Base-by-base conservation (phyloP, 2,797 vertebrate genomes). In the Danio albolineatus region DNA sequence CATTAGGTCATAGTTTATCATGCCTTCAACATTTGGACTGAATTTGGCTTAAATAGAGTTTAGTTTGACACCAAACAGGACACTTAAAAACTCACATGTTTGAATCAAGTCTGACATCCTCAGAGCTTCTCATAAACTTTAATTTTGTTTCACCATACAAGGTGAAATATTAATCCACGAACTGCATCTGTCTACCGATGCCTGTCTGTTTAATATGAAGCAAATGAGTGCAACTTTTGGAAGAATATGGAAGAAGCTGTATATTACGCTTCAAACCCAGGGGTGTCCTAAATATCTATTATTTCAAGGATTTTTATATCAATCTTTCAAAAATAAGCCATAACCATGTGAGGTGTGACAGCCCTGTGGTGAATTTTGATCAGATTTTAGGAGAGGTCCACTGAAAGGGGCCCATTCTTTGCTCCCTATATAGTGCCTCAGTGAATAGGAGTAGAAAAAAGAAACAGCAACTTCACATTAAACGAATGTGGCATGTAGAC, bases 401-500 rank as follows among this genome's bases (percentile, higher is more conserved):
- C 19, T 64, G 13, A 51, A 57, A 60, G 41, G 19, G 72, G 53
- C 44, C 61, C 79, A 61, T 54, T 76, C 19, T 19, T 36, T 12
- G 48, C 59, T 73, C 59, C 59, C 49, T 73, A 53, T 72, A 51
- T 60, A 60, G 54, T 46, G 57, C 64, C 19, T 61, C 39, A 43
- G 21, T 64, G 67, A 82, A 77, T 73, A 62, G 49, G 69, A 60
- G 44, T 12, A 38, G 36, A 6, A 53, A 41, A 28, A 28, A 39
- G 36, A 64, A 74, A 74, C 74, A n/a, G 59, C 46, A 59, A 51
- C 60, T 59, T 73, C 80, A 73, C 59, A 74, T 80, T 77, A 87
- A 90, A 88, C 85, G 73, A 87, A 87, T 87, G 78, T 88, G 90
- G 91, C 90, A 91, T 73, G 84, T 85, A 84, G 89, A 91, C 88